A percentile compares a stretch with the other conserved stretches of the same genome.
These are phyloP conservation scores for Anneissia japonica DNA, from an alignment of 35 echinoderm and acorn worm genomes.

Conservation along the genomic window DNA sequence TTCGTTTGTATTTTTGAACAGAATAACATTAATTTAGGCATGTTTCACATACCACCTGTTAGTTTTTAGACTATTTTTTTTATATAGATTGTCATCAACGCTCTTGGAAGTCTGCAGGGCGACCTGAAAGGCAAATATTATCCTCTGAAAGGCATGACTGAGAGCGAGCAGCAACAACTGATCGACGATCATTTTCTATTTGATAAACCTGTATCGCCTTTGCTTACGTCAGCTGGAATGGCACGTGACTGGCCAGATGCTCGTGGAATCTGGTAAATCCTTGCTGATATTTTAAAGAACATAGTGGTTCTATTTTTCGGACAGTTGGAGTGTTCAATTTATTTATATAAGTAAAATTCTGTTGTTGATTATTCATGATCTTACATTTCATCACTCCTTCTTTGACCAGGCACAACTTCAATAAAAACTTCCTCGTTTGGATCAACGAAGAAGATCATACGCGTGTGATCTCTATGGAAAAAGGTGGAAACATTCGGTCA, in stretches of 20 bases:
- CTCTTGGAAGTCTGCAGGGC: slow-evolving; percentile 63
- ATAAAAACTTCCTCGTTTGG: slow-evolving; percentile 20
- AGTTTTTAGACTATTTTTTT: no score
- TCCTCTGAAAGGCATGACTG: slow-evolving; percentile 72
- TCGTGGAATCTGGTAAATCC: slow-evolving; percentile 71
- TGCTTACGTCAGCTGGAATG: slow-evolving; percentile 96
- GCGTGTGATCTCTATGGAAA: slow-evolving; percentile 10
- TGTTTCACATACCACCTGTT: no score
- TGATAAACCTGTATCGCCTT: slow-evolving; percentile 93
- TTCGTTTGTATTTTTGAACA: no score
- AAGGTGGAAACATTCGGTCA: slow-evolving; percentile 3
- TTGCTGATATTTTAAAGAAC: no score
- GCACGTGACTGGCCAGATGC: slow-evolving; percentile 90
- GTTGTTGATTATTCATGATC: no score
- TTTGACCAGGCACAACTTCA: not conserved
- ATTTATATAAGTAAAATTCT: no score
- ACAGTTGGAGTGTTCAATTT: no score
- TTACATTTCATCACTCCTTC: not conserved
- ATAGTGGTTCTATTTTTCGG: no score
- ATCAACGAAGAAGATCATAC: slow-evolving; percentile 25
- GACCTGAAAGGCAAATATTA: slow-evolving; percentile 78
- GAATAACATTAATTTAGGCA: no score
- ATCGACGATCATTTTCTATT: slow-evolving; percentile 99
- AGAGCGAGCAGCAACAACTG: slow-evolving; percentile 75
- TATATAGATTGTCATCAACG: slow-evolving; percentile 65